Conservation (phyloP, 2,888 invertebrate genomes). For the Antheraea assamensis region DNA sequence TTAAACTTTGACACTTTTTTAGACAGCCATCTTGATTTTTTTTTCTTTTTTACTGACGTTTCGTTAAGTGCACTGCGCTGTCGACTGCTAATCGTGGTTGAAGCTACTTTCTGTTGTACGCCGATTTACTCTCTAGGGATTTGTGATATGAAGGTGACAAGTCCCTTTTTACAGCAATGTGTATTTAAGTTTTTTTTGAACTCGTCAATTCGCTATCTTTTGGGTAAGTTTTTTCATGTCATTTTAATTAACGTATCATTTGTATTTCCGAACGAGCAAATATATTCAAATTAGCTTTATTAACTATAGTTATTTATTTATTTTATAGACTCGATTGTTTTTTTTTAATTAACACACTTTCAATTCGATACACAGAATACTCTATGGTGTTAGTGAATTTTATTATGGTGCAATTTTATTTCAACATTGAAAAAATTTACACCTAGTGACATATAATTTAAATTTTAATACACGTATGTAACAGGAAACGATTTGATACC, state of each 20-base stretch:
- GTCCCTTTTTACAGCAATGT: conserved; percentile 14
- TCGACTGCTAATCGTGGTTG: conserved; percentile 5
- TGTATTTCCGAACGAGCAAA: neutral
- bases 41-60: conserved; percentile 36
- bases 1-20: conserved; percentile 75
- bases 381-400: too few relatives aligned
- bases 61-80: conserved; percentile 23
- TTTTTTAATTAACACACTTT: too few relatives aligned
- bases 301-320: too few relatives aligned
- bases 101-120: conserved; percentile 9
- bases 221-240: neutral
- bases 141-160: conserved; percentile 20
- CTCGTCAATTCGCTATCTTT: neutral
- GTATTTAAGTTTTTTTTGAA: neutral
- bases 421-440: too few relatives aligned
- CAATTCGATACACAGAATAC: too few relatives aligned
- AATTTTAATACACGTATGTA: too few relatives aligned
- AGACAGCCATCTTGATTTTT: conserved; percentile 49
- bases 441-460: too few relatives aligned
- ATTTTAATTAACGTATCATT: neutral
- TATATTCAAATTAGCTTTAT: too few relatives aligned
- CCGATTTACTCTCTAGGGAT: conserved; percentile 16
- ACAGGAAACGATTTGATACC: too few relatives aligned
- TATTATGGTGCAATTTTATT: too few relatives aligned
- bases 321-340: too few relatives aligned